Evolutionary conservation across 2,888 invertebrate genomes (phyloP), one percentile per base, ranked within the genome.

Genomic region (Deladenus siricidicola): DNA sequence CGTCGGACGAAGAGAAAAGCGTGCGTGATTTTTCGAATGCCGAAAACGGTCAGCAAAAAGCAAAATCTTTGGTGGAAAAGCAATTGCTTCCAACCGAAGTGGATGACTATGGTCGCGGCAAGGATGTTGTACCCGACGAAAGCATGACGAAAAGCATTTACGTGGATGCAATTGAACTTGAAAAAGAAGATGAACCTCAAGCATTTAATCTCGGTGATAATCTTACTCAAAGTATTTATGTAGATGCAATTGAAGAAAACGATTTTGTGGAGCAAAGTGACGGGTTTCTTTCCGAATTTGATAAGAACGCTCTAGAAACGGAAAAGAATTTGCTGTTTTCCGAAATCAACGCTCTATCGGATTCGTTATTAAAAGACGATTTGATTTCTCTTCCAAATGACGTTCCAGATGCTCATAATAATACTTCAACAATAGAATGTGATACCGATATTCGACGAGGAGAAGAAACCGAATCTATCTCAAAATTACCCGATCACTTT

Each of bases 171-270:
- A 6, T 21, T 19, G 47, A 47, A 10, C 14, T 10, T 34, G 24
- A 47, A 10, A 47, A 6, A 6, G 6, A 6, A 19, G 8, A 19
- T n/a, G 47, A 47, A 23, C n/a, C 24, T 42, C 42, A 10, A 42
- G 14, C 42, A 17, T n/a, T n/a, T 42, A 42, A 42, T 42, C 10
- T 14, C 42, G 48, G 21, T 39, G 53, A 53, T 34, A 4, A n/a
- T 30, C 4, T 53, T 29, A 34, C 24, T 1, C 29, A 39, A 53
- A 53, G 53, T 1, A 14, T 53, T n/a, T 53, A 53, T 34, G 34
- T 34, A 23, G 53, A 53, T 39, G 30, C 53, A 8, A 23, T 50
- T n/a, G 53, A 53, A 8, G 34, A 53, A 53, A 39, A 53, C 1
- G 39, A 23, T 4, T 14, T 21, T 28, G 19, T n/a, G 10, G 34